A percentile compares a stretch with the other conserved stretches of the same genome.
Evolutionary conservation across 1,140 invertebrate genomes (phyloP).

Genomic region (Tigriopus japonicus): DNA sequence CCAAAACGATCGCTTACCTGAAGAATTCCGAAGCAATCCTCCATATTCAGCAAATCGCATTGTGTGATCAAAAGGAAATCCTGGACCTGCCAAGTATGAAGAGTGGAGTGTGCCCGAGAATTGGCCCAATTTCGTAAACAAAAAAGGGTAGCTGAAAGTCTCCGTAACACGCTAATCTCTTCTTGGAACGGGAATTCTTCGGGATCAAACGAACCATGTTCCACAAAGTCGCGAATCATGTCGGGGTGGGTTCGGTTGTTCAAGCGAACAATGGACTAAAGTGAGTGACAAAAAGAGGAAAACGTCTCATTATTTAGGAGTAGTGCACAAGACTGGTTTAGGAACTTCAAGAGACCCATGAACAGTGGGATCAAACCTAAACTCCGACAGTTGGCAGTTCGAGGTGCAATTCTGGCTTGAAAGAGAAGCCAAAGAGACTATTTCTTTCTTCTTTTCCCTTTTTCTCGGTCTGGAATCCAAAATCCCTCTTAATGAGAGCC

Average conservation of each 20-base stretch:
- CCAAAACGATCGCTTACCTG: constrained; percentile 1
- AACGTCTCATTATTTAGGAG: no score
- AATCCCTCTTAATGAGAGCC: no score
- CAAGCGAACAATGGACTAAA: neutral
- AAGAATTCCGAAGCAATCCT: neutral
- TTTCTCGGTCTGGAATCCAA: no score
- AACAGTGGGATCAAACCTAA: neutral
- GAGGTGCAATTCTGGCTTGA: neutral
- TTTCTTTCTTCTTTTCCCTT: no score
- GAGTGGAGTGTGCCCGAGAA: neutral
- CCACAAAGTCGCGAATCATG: constrained; percentile 7
- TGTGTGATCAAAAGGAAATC: constrained; percentile 14
- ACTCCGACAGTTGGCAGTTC: neutral
- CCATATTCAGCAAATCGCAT: constrained; percentile 4
- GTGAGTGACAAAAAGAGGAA: no score
- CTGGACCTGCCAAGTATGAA: constrained; percentile 4
- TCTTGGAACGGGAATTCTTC: constrained; percentile 13
- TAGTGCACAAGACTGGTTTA: neutral
- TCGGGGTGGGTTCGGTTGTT: constrained; percentile 13
- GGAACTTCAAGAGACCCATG: neutral
- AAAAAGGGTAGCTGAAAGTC: constrained; percentile 8
- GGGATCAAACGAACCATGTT: constrained; percentile 11
- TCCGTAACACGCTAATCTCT: constrained; percentile 2
- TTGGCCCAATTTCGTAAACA: constrained; percentile 7
- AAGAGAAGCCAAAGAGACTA: no score